phyloP scores from a whole-genome alignment of 53 echinoderm and acorn worm species.

The Crossaster papposus region DNA sequence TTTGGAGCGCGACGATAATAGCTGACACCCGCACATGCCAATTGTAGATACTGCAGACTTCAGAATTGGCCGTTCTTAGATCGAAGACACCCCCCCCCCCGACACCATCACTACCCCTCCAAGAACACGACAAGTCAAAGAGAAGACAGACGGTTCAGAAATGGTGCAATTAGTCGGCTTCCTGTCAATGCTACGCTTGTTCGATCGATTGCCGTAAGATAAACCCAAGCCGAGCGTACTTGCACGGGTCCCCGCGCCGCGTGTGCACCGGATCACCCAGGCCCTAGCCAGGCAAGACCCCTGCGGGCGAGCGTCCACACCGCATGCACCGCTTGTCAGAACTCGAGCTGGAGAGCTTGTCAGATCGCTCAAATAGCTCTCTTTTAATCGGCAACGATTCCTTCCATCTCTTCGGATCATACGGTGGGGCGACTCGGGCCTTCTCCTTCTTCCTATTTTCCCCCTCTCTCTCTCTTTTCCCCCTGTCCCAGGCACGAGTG shows the following conservation, averaged over 20 bases:
- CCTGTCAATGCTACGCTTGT: slow-evolving; percentile 61
- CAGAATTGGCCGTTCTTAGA: slow-evolving; percentile 46
- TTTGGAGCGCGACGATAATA: slow-evolving; percentile 8
- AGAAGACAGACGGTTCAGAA: slow-evolving; percentile 62
- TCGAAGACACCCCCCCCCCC: slow-evolving; percentile 37
- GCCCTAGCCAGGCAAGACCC: slow-evolving; percentile 15
- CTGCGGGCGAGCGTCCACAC: slow-evolving; percentile 46
- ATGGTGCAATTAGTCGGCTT: slow-evolving; percentile 64
- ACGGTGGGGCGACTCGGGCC: slow-evolving; percentile 52
- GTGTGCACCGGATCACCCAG: slow-evolving; percentile 21
- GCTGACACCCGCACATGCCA: slow-evolving; percentile 52
- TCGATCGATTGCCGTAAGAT: slow-evolving; percentile 65
- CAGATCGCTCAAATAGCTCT: slow-evolving; percentile 35
- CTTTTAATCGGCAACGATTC: slow-evolving; percentile 44
- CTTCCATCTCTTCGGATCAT: slow-evolving; percentile 35
- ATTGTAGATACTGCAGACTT: slow-evolving; percentile 59
- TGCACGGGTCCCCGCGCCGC: slow-evolving; percentile 38
- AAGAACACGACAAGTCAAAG: slow-evolving; percentile 48
- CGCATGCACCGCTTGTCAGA: slow-evolving; percentile 55
- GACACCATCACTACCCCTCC: slow-evolving; percentile 6
- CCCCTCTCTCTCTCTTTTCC: not conserved
- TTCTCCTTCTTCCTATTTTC: not conserved
- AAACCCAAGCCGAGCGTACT: slow-evolving; percentile 59
- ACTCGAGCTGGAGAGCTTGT: slow-evolving; percentile 58
- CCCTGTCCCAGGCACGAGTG: slow-evolving; percentile 53